Evolutionary conservation across 1,140 invertebrate genomes (phyloP), one percentile per base, ranked within the genome.

Genomic region (Rhyacophila brunnea): DNA sequence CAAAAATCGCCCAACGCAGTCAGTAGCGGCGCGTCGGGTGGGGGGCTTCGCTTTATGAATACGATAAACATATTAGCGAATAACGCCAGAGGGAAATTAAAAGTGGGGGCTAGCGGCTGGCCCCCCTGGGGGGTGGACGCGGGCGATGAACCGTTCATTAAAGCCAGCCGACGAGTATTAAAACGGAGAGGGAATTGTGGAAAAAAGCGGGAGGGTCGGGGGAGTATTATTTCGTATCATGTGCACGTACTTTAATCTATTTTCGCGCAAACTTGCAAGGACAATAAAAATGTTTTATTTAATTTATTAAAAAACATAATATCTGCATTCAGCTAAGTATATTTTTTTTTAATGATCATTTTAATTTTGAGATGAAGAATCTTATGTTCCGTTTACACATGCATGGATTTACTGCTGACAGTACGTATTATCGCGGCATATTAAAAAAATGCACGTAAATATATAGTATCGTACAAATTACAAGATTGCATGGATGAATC

Each of bases 31-130:
- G 23, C 23, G 23, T 9, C 4, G 23, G 23, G 23, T 5, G 43
- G 18, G 52, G 53, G 52, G 53, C 17, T 45, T 34, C 47, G 40
- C 57, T 62, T 62, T 58, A 58, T 64, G 38, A 59, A 59, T 58
- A 36, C 51, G 57, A 62, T 57, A 63, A 64, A 60, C 62, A 49
- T 64, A 64, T 64, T 64, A 60, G 58, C 53, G 62, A 64, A 64
- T 60, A 60, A 60, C 58, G 58, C 57, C 61, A 35, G 61, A 59
- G 57, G 62, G 58, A 64, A 60, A 60, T 64, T 57, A 60, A 64
- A 64, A 56, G 47, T 20, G 61, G 50, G 56, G 56, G 34, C n/a
- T 9, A 28, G 23, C 4, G 9, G 23, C 23, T 3, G 4, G 23
- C 23, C 23, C 23, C 23, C 23, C 13, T 38, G 49, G 40, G 4